These are phyloP conservation scores for Bergia sp. DNA, from an alignment of 92 coral and sea anemone species.

Conservation along the genomic window DNA sequence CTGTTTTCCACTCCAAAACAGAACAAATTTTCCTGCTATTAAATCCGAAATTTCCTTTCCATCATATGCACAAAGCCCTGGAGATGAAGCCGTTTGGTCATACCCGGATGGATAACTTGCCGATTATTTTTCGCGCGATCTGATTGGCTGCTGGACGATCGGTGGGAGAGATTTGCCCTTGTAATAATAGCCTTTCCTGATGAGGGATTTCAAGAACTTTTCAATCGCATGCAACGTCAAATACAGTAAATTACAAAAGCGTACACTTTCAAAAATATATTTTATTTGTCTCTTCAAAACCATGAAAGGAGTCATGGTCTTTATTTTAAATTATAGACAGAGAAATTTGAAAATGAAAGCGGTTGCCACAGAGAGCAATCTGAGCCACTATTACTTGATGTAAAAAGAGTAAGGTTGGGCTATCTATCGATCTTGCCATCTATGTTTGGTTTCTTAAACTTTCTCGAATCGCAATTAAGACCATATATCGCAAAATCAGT, in stretches of 20 bases:
- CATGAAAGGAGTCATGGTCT: no score
- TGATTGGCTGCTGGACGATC: slow-evolving; percentile 40
- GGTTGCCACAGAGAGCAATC: background rate
- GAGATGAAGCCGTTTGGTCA: slow-evolving; percentile 15
- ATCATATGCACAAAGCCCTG: slow-evolving; percentile 25
- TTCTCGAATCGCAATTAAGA: background rate
- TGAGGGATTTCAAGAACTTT: background rate
- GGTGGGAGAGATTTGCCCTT: slow-evolving; percentile 18
- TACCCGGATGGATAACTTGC: slow-evolving; percentile 43
- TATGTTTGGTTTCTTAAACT: background rate
- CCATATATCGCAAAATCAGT: background rate
- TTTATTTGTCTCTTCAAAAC: no score
- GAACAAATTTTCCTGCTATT: background rate
- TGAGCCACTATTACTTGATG: background rate
- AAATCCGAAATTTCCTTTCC: slow-evolving; percentile 24
- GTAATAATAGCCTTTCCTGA: background rate
- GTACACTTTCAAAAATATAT: background rate
- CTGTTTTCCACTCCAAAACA: background rate
- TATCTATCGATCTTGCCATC: background rate
- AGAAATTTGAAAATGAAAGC: no score
- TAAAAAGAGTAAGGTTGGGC: background rate
- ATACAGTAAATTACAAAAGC: background rate
- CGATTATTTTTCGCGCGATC: slow-evolving; percentile 40
- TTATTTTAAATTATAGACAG: no score
- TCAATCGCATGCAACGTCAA: background rate